These are phyloP conservation scores for Malurus leucopterus DNA, from an alignment of 2,797 vertebrate species.

Conservation along the genomic window DNA sequence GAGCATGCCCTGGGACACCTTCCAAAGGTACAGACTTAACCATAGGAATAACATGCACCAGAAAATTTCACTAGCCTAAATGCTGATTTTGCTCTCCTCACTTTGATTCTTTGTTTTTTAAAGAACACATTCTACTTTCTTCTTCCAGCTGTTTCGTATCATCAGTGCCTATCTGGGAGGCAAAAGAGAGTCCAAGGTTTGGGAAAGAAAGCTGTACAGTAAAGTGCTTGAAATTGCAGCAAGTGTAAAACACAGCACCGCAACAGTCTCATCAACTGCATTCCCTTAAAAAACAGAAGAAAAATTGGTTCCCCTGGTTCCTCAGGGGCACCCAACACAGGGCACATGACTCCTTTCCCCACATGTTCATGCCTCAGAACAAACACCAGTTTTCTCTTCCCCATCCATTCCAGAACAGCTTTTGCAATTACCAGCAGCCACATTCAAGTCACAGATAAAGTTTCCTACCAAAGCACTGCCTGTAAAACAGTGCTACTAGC, in stretches of 20 bases:
- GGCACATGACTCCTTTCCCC: background rate
- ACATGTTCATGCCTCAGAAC: background rate
- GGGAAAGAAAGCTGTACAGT: background rate
- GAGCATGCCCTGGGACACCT: background rate
- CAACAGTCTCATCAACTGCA: background rate
- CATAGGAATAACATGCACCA: background rate
- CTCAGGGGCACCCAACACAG: background rate
- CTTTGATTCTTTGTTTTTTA: background rate
- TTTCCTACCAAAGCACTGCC: background rate
- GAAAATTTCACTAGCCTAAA: conserved; percentile 5
- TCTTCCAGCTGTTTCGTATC: background rate
- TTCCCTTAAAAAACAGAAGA: background rate
- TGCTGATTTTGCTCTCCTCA: background rate
- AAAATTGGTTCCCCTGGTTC: background rate
- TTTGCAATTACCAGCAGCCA: background rate
- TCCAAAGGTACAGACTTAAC: background rate
- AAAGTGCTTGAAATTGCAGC: background rate
- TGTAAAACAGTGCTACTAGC: background rate
- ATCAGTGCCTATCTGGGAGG: background rate
- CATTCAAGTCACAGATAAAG: background rate
- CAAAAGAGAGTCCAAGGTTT: background rate
- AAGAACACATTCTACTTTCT: background rate
- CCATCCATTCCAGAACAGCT: background rate
- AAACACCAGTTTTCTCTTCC: background rate
- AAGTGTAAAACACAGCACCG: background rate